Evolutionary conservation across 2,113 vertebrate genomes (phyloP), one percentile per base, ranked within the genome.

Genomic region (Gadus macrocephalus): DNA sequence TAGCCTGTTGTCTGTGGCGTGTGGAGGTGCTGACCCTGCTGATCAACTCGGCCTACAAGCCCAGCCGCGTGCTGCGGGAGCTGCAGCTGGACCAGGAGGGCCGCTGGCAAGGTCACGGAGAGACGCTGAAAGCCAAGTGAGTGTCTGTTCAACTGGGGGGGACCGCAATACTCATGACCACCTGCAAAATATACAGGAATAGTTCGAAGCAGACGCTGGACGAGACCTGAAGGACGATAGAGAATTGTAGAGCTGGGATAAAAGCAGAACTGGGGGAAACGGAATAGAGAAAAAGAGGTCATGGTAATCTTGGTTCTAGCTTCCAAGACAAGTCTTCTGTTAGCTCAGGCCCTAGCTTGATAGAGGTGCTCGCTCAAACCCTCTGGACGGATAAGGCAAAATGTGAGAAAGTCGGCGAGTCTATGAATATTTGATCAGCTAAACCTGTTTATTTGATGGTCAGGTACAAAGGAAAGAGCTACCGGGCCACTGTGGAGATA

Each of bases 121-220:
- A 99, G 90, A 96, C 94, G 59, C 93, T 99, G 35, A 99, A 99
- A 93, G 97, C 96, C 87, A 99, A 99, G 97, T 99, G 89, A 96
- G 92, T 28, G 53, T 38, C 20, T 19, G 67, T 70, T 66, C 35
- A 35, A 35, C 31, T 4, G 1, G 31, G 31, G n/a, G n/a, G 31
- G 31, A 31, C 31, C 31, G 31, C 31, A 6, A 31, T 3, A 5
- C 31, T 70, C 69, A 14, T 9, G 62, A 66, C 63, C 61, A 31
- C 31, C 4, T 31, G 31, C 2, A 31, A 31, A 31, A 31, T 31
- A 31, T 31, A 31, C 31, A 31, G 31, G 31, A 25, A 25, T 25
- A 25, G 22, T 1, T 25, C 22, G 22, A 25, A 25, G 22, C 22
- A 25, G 22, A 25, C 2, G 22, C 1, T 25, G 22, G 22, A 25